Evolutionary conservation across 2,113 vertebrate genomes (phyloP), one percentile per base, ranked within the genome.

Genomic region (Macrotus californicus): DNA sequence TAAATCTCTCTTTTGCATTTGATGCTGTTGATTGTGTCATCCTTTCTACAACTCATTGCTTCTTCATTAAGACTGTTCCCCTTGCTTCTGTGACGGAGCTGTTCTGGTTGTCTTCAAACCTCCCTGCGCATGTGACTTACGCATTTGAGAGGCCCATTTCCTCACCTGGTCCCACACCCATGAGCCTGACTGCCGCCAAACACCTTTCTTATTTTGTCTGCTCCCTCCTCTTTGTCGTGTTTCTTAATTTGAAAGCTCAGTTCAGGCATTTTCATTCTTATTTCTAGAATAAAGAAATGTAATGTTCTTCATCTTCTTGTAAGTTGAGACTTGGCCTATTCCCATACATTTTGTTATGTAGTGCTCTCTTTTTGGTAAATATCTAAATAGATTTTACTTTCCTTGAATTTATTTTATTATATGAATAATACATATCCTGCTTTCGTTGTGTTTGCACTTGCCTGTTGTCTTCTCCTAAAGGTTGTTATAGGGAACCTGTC

Each of bases 401-500:
- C 64, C 61, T 96, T 82, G 72, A 89, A 92, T 94, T 93, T 96
- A 59, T 94, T 96, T 95, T 95, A 46, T 93, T 43, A 66, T 82
- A 95, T 97, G 95, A 97, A 97, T 96, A 96, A 97, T 94, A 50
- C 85, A 97, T 96, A 73, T 52, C 90, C 88, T 88, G 77, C 92
- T 95, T 96, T 95, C 96, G 81, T 92, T 90, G 94, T 93, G 94
- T 95, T 96, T 96, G 95, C 48, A 86, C 77, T 97, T 94, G 54
- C 82, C 95, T 96, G 94, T 96, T 96, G 95, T 96, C 93, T 96
- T 95, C 95, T 95, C 67, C 77, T 96, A 91, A 97, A 97, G 91
- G 91, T 96, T 97, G 93, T 96, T n/a, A n/a, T n/a, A n/a, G n/a
- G n/a, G n/a, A n/a, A n/a, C n/a, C n/a, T n/a, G n/a, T n/a, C n/a